Percentiles rank a stretch among this genome's conserved stretches.
These are phyloP conservation scores for Lithophane socia DNA, from an alignment of 2,888 invertebrate species.

Conservation along the genomic window DNA sequence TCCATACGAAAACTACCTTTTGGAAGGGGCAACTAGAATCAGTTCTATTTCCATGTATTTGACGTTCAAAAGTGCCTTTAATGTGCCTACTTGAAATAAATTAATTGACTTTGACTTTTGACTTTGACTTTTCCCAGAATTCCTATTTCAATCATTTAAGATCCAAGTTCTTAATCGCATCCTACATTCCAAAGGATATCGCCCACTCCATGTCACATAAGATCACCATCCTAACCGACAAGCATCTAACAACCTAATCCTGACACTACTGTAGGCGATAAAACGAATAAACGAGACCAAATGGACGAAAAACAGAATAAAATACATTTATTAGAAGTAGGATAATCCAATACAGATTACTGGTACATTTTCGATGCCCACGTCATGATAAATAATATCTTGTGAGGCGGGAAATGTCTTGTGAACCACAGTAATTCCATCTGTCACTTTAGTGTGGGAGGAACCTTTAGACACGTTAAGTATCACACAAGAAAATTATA, in stretches of 20 bases:
- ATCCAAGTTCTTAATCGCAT: not conserved
- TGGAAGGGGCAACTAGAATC: too few species aligned
- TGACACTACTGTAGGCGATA: constrained; percentile 5
- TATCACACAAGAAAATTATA: not conserved
- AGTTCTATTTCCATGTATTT: too few species aligned
- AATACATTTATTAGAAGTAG: constrained; percentile 36
- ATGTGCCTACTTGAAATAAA: too few species aligned
- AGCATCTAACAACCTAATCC: constrained; percentile 10
- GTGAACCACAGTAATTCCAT: not conserved
- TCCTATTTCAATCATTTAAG: not conserved
- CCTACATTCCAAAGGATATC: constrained; percentile 2
- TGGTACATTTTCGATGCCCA: constrained; percentile 19
- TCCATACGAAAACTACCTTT: too few species aligned
- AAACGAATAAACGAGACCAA: constrained; percentile 13
- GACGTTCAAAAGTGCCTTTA: too few species aligned
- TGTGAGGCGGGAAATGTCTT: not conserved
- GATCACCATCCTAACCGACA: constrained; percentile 20
- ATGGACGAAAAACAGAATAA: constrained; percentile 35
- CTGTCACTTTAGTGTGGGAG: constrained; percentile 15
- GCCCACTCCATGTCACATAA: not conserved
- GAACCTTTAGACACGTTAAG: not conserved
- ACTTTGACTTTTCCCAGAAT: too few species aligned
- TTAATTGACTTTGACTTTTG: too few species aligned
- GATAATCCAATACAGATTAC: constrained; percentile 40
- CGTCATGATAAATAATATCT: constrained; percentile 14